Percentiles rank a stretch among this genome's conserved stretches.
phyloP scores from a whole-genome alignment of 1,140 invertebrate species.

The Habropoda laboriosa region DNA sequence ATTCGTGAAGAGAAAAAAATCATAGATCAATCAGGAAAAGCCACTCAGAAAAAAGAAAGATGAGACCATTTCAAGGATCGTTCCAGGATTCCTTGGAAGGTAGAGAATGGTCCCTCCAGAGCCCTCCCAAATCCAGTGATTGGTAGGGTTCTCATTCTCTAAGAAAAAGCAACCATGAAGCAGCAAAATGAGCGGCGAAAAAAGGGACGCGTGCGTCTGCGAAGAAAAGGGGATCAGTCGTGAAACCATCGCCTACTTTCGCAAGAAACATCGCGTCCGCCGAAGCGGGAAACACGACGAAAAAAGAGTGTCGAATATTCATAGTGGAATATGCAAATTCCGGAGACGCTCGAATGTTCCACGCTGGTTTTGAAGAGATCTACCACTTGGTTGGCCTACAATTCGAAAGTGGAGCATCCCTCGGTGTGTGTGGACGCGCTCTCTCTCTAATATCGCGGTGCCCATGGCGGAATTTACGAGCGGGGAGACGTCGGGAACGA shows the following conservation, averaged over 20 bases:
- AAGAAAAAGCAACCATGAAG: too few relatives aligned
- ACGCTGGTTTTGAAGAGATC: constrained; percentile 10
- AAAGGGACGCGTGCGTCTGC: too few relatives aligned
- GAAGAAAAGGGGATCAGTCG: not conserved
- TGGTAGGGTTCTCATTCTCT: too few relatives aligned
- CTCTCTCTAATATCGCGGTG: constrained; percentile 4
- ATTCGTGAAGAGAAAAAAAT: too few relatives aligned
- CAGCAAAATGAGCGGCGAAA: too few relatives aligned
- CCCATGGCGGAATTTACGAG: constrained; percentile 27
- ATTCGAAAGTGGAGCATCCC: constrained; percentile 35
- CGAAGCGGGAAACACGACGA: not conserved
- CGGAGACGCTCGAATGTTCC: not conserved
- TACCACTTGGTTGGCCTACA: constrained; percentile 33
- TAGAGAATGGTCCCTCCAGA: too few relatives aligned
- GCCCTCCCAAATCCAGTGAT: too few relatives aligned
- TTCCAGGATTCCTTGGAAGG: too few relatives aligned
- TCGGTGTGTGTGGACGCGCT: not conserved
- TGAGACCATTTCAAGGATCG: too few relatives aligned
- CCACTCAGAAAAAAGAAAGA: too few relatives aligned
- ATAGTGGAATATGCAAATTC: constrained; percentile 25
- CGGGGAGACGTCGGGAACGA: not conserved
- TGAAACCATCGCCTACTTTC: not conserved
- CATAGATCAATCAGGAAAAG: too few relatives aligned
- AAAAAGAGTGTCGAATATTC: constrained; percentile 19
- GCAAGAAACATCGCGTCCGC: not conserved